phyloP scores from a whole-genome alignment of 2,113 vertebrate genomes.

The Corydoras sp. region DNA sequence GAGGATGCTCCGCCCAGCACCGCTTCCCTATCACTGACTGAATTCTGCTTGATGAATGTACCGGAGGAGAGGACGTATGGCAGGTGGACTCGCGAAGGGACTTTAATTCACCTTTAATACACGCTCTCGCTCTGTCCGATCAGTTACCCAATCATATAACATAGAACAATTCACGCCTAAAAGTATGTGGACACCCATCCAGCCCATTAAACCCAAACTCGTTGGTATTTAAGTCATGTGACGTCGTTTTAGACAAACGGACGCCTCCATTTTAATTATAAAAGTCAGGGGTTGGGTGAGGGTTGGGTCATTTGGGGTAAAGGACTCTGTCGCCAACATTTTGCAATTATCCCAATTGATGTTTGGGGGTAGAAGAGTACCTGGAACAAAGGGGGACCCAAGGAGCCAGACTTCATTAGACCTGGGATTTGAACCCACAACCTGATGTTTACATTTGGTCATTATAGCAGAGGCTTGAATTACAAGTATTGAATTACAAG shows the following conservation, averaged over 20 bases:
- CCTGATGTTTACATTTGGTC: too few species aligned
- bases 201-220: too few species aligned
- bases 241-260: constrained; percentile 52
- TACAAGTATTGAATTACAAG: too few species aligned
- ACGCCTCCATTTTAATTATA: not conserved
- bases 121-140: not conserved
- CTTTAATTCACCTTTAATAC: constrained; percentile 26
- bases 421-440: too few species aligned
- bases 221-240: constrained; percentile 10
- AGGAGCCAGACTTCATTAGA: constrained; percentile 31
- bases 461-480: too few species aligned
- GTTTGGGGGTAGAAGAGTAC: too few species aligned
- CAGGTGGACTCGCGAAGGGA: constrained; percentile 51
- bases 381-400: constrained; percentile 57
- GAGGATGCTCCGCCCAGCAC: constrained; percentile 52
- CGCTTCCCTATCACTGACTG: constrained; percentile 49
- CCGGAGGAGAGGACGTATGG: constrained; percentile 34
- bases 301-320: too few species aligned
- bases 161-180: too few species aligned
- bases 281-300: too few species aligned
- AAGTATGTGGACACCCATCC: too few species aligned
- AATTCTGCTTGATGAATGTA: constrained; percentile 38
- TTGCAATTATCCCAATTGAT: too few species aligned
- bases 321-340: too few species aligned
- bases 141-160: constrained; percentile 27